Conservation (phyloP, 1,140 invertebrate species). For the Trachymyrmex septentrionalis region DNA sequence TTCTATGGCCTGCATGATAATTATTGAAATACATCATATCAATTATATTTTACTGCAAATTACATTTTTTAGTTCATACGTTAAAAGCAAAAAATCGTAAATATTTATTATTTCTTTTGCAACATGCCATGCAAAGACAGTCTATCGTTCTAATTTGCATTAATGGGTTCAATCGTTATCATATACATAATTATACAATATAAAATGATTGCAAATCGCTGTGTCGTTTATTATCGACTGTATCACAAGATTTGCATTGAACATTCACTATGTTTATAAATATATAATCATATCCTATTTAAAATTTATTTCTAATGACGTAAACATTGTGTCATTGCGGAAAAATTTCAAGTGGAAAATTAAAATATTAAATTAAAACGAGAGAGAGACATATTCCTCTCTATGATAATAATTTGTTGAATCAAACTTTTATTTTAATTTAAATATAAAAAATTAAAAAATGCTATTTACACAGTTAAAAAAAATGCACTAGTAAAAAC, state of each 20-base stretch:
- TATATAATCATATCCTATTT: neutral
- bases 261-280: neutral
- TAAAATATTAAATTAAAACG: neutral
- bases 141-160: constrained; percentile 35
- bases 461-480: neutral
- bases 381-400: neutral
- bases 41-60: neutral
- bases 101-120: constrained; percentile 12
- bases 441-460: neutral
- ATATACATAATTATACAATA: neutral
- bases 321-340: neutral
- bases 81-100: neutral
- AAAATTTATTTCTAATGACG: constrained; percentile 34
- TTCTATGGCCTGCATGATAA: neutral
- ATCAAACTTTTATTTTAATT: constrained; percentile 15
- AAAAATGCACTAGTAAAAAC: neutral
- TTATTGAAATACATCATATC: neutral
- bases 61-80: neutral
- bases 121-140: neutral
- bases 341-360: constrained; percentile 13
- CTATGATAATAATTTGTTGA: neutral
- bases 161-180: neutral
- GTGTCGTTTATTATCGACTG: neutral
- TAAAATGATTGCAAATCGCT: neutral
- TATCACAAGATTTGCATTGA: neutral